Conservation (phyloP, 2,888 invertebrate species). For the Tanaodytes sp. region DNA sequence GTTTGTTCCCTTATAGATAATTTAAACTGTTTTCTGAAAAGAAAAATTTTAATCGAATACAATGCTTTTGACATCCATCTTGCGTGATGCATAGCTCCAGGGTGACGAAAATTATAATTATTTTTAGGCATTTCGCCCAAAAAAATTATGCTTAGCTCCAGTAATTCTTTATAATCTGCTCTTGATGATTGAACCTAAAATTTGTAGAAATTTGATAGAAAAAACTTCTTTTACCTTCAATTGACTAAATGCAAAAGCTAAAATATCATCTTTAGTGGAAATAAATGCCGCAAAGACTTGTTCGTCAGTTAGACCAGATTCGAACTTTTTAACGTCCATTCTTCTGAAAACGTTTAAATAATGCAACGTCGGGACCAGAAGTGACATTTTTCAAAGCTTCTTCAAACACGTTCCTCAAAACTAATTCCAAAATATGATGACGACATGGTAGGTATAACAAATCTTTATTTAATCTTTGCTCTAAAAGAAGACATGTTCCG, state of each 20-base stretch:
- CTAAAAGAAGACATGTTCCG: conserved; percentile 1
- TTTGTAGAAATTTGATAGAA: no score
- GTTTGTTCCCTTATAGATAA: not conserved
- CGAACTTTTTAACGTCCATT: not conserved
- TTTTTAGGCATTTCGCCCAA: not conserved
- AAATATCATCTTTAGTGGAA: not conserved
- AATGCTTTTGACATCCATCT: conserved; percentile 26
- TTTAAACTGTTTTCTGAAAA: conserved; percentile 1
- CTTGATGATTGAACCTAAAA: no score
- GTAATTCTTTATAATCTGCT: not conserved
- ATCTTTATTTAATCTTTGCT: not conserved
- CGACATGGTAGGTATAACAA: not conserved
- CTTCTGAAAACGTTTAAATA: conserved; percentile 1
- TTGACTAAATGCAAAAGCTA: not conserved
- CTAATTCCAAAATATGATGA: not conserved
- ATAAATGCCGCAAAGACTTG: not conserved
- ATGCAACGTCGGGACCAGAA: not conserved
- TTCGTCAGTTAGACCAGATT: not conserved
- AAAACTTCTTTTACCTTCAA: conserved; percentile 7
- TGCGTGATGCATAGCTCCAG: conserved; percentile 12
- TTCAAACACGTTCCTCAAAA: conserved; percentile 1
- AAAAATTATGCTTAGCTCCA: not conserved
- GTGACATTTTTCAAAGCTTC: not conserved
- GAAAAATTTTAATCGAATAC: conserved; percentile 20
- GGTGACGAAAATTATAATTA: not conserved